These are phyloP conservation scores for Ophonus ardosiacus DNA, from an alignment of 2,888 invertebrate species.

Conservation along the genomic window DNA sequence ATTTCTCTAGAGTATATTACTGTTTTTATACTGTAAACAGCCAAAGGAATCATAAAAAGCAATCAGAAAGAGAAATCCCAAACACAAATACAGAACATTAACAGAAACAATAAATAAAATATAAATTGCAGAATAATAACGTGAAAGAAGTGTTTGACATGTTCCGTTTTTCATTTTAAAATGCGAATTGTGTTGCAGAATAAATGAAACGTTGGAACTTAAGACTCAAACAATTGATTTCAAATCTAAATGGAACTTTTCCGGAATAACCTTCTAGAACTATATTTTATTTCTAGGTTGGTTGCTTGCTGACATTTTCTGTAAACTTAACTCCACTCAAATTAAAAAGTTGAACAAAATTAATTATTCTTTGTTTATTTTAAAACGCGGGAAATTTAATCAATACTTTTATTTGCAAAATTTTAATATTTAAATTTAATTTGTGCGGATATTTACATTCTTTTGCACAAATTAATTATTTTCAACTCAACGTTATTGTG, in stretches of 20 bases:
- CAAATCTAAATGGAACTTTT: neutral
- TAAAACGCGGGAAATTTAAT: neutral
- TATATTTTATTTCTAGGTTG: neutral
- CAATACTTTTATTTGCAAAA: neutral
- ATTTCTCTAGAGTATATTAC: too few species aligned
- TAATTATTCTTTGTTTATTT: slow-evolving; percentile 7
- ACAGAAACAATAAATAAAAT: too few species aligned
- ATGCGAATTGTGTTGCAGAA: too few species aligned
- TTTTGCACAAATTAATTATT: neutral
- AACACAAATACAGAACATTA: too few species aligned
- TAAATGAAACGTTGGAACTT: too few species aligned
- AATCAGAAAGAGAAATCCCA: too few species aligned
- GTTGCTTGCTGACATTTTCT: neutral
- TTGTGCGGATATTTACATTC: neutral
- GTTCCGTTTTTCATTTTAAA: too few species aligned
- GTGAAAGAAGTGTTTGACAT: too few species aligned
- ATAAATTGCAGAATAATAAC: too few species aligned
- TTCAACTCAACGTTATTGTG: neutral
- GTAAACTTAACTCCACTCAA: neutral
- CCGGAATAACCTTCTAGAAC: neutral
- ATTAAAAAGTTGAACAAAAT: neutral
- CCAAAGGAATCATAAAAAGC: too few species aligned
- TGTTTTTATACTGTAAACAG: too few species aligned
- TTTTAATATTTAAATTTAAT: neutral
- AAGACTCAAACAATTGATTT: neutral